Evolutionary conservation across 2,113 vertebrate genomes (phyloP), one percentile per base, ranked within the genome.

Genomic region (Onychostruthus taczanowskii): DNA sequence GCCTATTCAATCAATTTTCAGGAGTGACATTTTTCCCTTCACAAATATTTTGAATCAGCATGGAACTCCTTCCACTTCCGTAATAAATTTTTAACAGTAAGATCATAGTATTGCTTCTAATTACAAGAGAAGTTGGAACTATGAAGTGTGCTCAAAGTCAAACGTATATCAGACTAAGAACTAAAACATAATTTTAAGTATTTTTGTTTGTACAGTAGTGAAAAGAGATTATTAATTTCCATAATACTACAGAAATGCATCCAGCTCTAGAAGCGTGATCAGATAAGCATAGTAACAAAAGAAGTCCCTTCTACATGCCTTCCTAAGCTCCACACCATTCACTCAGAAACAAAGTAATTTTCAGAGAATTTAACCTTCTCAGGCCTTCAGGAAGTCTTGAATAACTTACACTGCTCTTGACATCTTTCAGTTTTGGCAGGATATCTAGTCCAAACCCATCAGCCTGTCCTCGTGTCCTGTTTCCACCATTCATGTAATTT

Each of bases 401-500:
- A 69, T 69, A 81, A 98, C 99, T 99, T 98, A 99, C 99, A n/a
- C 98, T 99, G 98, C 99, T 99, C 96, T 99, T 99, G 49, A 99
- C 99, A 86, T 99, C 99, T 97, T 99, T 99, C 55, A 99, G 98
- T 97, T 99, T 99, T 33, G 99, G 99, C 70, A 99, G 98, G 82
- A 99, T 99, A 94, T 99, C 99, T 14, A 99, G 96, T 28, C 98
- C 98, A 96, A 99, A 99, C 11, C 99, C 99, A 75, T 99, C 99
- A 9, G 99, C 99, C 80, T 99, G 99, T 28, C 99, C 99, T 89
- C 99, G 96, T 16, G 98, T 99, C 91, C 99, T 98, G 95, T 99
- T 99, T 33, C 99, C 99, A 87, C 99, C 99, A 59, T 99, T 99
- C 99, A 99, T 99, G 94, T 98, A 99, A 97, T 99, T 99, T 47